Percentiles rank a stretch among this genome's conserved stretches.
phyloP scores from a whole-genome alignment of 2,797 vertebrate genomes.

The Liasis olivaceus region DNA sequence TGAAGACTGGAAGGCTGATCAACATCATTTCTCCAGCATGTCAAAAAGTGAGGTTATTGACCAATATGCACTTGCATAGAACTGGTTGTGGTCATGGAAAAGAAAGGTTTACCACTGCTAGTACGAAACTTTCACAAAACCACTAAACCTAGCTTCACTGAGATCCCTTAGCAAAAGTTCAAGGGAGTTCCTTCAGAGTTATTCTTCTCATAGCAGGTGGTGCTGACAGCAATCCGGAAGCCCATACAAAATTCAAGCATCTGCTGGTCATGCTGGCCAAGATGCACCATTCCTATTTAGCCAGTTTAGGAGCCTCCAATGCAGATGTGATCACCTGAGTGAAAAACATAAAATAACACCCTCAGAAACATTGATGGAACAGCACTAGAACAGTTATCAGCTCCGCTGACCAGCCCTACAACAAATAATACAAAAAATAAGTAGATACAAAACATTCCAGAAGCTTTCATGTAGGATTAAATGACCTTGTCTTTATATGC shows the following conservation, averaged over 20 bases:
- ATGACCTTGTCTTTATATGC: neutral
- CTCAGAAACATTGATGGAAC: slow-evolving; percentile 37
- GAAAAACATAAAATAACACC: slow-evolving; percentile 1
- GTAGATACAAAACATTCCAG: neutral
- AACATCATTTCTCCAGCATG: slow-evolving; percentile 37
- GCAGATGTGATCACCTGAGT: slow-evolving; percentile 62
- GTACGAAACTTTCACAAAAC: slow-evolving; percentile 27
- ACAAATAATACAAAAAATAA: slow-evolving; percentile 48
- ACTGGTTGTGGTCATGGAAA: slow-evolving; percentile 46
- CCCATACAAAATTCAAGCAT: slow-evolving; percentile 91
- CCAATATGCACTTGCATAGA: slow-evolving; percentile 52
- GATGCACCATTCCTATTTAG: slow-evolving; percentile 83
- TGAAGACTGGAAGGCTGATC: slow-evolving; percentile 77
- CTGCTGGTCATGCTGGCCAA: slow-evolving; percentile 85
- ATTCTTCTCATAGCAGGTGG: slow-evolving; percentile 66
- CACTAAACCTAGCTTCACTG: slow-evolving; percentile 72
- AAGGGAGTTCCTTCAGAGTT: slow-evolving; percentile 70
- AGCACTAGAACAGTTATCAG: neutral
- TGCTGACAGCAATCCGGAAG: slow-evolving; percentile 75
- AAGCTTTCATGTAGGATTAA: neutral
- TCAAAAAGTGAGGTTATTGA: slow-evolving; percentile 43
- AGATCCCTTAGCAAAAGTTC: slow-evolving; percentile 80
- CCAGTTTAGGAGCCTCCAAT: slow-evolving; percentile 67
- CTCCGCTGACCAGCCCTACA: slow-evolving; percentile 27
- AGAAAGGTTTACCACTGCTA: slow-evolving; percentile 31